Evolutionary conservation across 2,113 vertebrate species (phyloP).

Genomic region (Istiophorus platypterus): DNA sequence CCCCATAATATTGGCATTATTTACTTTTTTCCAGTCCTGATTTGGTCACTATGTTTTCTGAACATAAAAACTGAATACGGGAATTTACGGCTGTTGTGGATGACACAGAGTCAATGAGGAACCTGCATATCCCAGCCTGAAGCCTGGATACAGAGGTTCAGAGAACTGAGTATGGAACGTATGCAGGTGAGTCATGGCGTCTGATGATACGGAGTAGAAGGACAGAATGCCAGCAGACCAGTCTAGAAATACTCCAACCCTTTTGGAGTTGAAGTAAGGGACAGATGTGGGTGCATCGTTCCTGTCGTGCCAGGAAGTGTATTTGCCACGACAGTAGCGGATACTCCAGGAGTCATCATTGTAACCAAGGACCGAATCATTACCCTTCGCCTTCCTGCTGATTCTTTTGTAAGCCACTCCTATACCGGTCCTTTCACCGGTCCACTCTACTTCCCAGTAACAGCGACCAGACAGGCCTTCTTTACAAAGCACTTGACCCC

Average conservation of each 20-base stretch:
- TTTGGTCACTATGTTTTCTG: too few species aligned
- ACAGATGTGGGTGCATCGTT: not conserved
- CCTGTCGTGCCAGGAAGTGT: not conserved
- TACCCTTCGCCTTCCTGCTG: constrained; percentile 28
- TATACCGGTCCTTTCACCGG: constrained; percentile 3
- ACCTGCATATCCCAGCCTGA: not conserved
- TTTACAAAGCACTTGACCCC: constrained; percentile 48
- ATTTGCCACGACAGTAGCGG: constrained; percentile 22
- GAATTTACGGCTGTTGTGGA: not conserved
- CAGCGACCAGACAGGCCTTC: constrained; percentile 11
- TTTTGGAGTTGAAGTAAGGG: constrained; percentile 36
- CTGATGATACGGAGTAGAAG: constrained; percentile 31
- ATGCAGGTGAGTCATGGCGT: constrained; percentile 45
- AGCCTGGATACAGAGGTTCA: constrained; percentile 43
- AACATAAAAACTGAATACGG: too few species aligned
- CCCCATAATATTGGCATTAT: too few species aligned
- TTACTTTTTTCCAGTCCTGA: too few species aligned
- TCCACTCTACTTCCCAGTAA: constrained; percentile 53
- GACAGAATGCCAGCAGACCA: constrained; percentile 35
- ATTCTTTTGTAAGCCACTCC: constrained; percentile 46
- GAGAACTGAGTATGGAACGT: constrained; percentile 25
- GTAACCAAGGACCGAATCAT: constrained; percentile 26
- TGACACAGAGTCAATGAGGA: constrained; percentile 5
- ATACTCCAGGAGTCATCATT: constrained; percentile 51
- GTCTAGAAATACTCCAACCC: constrained; percentile 42